Conservation (phyloP, 2,888 invertebrate species). For the Lasius platythorax region DNA sequence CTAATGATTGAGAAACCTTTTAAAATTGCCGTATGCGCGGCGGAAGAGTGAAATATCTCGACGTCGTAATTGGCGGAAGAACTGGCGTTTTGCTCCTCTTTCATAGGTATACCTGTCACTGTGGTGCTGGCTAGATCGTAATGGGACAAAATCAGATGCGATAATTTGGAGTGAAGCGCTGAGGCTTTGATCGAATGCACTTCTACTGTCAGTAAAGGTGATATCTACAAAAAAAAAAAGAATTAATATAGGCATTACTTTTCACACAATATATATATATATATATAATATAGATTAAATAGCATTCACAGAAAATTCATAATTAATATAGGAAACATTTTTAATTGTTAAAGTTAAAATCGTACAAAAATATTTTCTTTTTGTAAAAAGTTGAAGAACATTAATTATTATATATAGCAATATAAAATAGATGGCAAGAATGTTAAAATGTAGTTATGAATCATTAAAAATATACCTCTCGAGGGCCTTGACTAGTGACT, state of each 20-base stretch:
- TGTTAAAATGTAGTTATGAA: constrained; percentile 17
- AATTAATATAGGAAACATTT: not conserved
- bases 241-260: constrained; percentile 34
- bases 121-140: constrained; percentile 98
- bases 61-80: constrained; percentile 99
- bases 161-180: constrained; percentile 91
- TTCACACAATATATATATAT: not conserved
- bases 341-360: not conserved
- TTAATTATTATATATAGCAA: not conserved
- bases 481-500: constrained; percentile 91
- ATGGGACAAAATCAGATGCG: constrained; percentile 93
- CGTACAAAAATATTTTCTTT: not conserved
- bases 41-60: constrained; percentile 96
- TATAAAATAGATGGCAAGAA: not conserved
- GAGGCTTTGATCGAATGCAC: constrained; percentile 93
- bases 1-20: constrained; percentile 84
- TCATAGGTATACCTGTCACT: constrained; percentile 99
- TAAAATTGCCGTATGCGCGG: constrained; percentile 94
- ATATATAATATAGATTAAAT: constrained; percentile 19
- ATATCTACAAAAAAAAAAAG: constrained; percentile 87
- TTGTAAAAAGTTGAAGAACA: not conserved
- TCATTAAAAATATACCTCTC: constrained; percentile 86
- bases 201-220: constrained; percentile 91
- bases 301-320: not conserved
- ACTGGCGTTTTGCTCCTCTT: constrained; percentile 99